A percentile compares a stretch with the other conserved stretches of the same genome.
Conservation (phyloP, 1,140 invertebrate genomes). For the Lithobius niger region DNA sequence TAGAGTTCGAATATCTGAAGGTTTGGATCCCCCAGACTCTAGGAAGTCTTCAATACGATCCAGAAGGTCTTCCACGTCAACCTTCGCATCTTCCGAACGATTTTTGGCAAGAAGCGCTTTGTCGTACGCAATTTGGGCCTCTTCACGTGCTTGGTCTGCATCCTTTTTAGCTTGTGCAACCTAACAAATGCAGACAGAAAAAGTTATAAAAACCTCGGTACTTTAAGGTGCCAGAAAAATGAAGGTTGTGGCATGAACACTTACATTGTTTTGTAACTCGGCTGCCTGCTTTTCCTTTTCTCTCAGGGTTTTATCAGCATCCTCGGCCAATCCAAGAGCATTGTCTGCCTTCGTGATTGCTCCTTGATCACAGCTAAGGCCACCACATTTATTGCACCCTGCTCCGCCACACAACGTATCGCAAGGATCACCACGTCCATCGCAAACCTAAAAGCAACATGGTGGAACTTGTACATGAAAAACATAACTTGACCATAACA, state of each 20-base stretch:
- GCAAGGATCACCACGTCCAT: constrained; percentile 67
- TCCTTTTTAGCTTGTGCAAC: constrained; percentile 43
- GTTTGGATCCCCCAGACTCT: constrained; percentile 55
- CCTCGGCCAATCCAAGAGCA: constrained; percentile 67
- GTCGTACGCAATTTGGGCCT: constrained; percentile 45
- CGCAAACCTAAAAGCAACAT: constrained; percentile 56
- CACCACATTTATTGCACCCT: constrained; percentile 80
- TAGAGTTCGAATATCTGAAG: constrained; percentile 60
- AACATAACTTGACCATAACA: background rate
- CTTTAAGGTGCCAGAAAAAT: background rate
- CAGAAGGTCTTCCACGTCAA: constrained; percentile 42
- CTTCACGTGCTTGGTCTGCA: constrained; percentile 38
- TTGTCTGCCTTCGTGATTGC: constrained; percentile 72
- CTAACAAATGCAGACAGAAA: constrained; percentile 32
- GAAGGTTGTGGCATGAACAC: constrained; percentile 6
- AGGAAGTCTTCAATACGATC: constrained; percentile 60
- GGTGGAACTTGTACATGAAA: background rate
- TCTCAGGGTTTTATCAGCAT: constrained; percentile 63
- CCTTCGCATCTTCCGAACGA: constrained; percentile 38
- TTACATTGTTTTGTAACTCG: constrained; percentile 38
- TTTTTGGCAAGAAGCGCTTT: constrained; percentile 40
- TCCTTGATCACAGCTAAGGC: constrained; percentile 73
- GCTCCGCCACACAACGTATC: constrained; percentile 85
- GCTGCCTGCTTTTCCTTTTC: constrained; percentile 64
- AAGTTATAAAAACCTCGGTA: background rate